Base-by-base conservation (phyloP, 2,797 vertebrate species). In the Eutrigla gurnardus region DNA sequence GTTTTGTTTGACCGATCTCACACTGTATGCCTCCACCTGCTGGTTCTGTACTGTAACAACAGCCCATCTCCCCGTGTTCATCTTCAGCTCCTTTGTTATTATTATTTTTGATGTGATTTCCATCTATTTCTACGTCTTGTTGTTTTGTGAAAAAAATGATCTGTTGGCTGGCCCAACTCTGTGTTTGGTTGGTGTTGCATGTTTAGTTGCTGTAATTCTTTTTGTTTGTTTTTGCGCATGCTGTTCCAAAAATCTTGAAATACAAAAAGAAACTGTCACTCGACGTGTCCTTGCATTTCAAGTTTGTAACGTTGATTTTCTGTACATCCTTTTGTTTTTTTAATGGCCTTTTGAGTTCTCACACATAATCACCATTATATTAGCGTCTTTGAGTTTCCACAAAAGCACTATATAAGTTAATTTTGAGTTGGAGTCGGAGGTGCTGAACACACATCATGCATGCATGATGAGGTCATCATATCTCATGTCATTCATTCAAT, bases 111-210 rank as follows among this genome's bases (percentile, higher is more conserved):
- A 35, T 52, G 43, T 13, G 6, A 10, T 57, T 49, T 53, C 43
- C 14, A 57, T 70, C 39, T 43, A 36, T 81, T 84, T 84, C 54
- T 71, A 40, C 40, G 0, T 75, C 7, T 70, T 64, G 7, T 57
- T 25, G 37, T 57, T 61, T 62, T 69, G 66, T 81, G 25, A 25
- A 25, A 50, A 65, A 55, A 50, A 65, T 25, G 2, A 84, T 69
- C 10, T 32, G 86, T 92, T 92, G 91, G 92, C 92, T 84, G 91
- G 91, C 33, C 90, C 91, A 89, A 90, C 85, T 18, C 77, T 25
- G 33, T 59, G 46, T 85, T 73, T 80, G 59, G 74, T 69, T 64
- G 49, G 70, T 67, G 53, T 84, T 79, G 82, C 88, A 90, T 93
- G 86, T 80, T 77, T 70, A 53, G 69, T 74, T 73, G 11, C 86